Conservation (phyloP, 2,113 vertebrate genomes). For the Quiscalus mexicanus region DNA sequence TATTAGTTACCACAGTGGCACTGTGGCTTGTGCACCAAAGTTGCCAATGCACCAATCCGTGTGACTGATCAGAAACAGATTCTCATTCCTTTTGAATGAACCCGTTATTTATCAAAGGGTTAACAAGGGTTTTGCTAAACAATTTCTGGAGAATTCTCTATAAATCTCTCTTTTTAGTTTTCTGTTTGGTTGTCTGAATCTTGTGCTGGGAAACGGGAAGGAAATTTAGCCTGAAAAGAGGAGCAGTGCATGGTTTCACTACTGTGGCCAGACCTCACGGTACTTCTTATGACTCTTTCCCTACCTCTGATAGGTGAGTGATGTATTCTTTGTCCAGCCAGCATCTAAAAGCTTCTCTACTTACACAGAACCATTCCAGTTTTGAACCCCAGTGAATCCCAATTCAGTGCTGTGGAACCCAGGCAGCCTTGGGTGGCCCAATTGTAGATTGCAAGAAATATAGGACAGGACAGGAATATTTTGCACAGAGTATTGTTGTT, state of each 20-base stretch:
- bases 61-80: background rate
- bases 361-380: background rate
- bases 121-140: background rate
- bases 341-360: background rate
- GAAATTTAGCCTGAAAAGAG: background rate
- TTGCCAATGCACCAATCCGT: background rate
- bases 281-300: rapidly evolving
- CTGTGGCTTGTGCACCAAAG: background rate
- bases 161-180: background rate
- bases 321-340: background rate
- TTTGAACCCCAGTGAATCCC: background rate
- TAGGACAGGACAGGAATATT: background rate
- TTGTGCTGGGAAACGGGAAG: background rate
- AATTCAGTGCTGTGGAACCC: background rate
- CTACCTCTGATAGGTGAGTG: background rate
- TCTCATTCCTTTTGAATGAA: background rate
- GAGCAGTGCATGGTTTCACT: background rate
- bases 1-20: background rate
- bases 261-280: background rate
- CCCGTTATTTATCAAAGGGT: background rate
- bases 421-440: background rate
- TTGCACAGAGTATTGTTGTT: background rate
- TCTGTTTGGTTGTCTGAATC: background rate
- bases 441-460: background rate
- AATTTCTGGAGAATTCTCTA: background rate